Base-by-base conservation (phyloP, 2,888 invertebrate genomes). In the Lagria hirta region DNA sequence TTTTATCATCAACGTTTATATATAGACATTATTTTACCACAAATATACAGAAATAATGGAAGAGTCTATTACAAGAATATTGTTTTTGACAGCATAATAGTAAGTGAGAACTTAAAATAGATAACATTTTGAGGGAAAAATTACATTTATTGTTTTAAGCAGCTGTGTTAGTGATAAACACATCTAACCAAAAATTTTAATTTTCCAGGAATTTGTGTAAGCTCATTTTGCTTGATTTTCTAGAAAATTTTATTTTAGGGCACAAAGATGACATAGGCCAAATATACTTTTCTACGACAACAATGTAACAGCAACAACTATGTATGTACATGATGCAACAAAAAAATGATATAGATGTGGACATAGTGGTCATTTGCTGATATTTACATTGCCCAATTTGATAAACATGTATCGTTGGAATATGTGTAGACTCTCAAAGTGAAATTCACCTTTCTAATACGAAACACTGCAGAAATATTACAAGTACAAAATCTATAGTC, bases 371-470 rank as follows among this genome's bases (percentile, higher is more conserved):
- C 4, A 18, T 6, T 18, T 24, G 24, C 4, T 24, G 11, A 4
- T 10, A 24, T 24, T 42, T 40, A 40, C 40, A 40, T 29, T 40
- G 35, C 35, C 36, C n/a, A 32, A 37, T 42, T 46, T 43, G 46
- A 46, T 47, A 38, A 33, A 47, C 47, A 47, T 46, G 23, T 32
- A 46, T 46, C 46, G 46, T 41, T 46, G 46, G 37, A 42, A 43
- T 43, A 46, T 46, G 35, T n/a, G 41, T 46, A 36, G 46, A 41
- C 26, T 24, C 14, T n/a, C 15, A 28, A 17, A 15, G 15, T 15
- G 13, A 11, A 26, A 59, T 66, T 66, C 65, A 66, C 64, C 65
- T 65, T 46, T 65, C 56, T 48, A 65, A 53, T 22, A 64, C 51
- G 48, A 58, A 60, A 48, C 58, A 64, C 48, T 64, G 60, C 20